Percentiles rank a stretch among this genome's conserved stretches.
Evolutionary conservation across 1,140 invertebrate genomes (phyloP).

Genomic region (Eciton burchellii): DNA sequence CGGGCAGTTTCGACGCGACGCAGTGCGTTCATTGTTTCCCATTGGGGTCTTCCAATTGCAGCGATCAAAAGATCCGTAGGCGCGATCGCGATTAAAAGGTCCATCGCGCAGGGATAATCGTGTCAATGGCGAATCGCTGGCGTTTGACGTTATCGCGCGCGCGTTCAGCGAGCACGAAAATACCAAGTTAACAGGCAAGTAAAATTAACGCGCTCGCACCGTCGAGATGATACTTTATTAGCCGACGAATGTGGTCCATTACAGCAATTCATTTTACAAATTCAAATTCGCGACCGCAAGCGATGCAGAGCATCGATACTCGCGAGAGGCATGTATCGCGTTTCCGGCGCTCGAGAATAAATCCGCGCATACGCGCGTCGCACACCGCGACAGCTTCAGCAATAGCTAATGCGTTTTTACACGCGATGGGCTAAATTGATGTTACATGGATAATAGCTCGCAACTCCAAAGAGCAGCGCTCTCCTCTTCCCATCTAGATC

Average conservation of each 20-base stretch:
- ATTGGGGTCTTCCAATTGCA: conserved; percentile 38
- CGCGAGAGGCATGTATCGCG: not conserved
- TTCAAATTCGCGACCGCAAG: not conserved
- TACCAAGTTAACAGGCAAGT: conserved; percentile 1
- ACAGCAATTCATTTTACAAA: conserved; percentile 26
- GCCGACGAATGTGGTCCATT: conserved; percentile 20
- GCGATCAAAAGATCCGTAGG: not conserved
- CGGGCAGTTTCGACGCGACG: not conserved
- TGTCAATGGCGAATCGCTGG: not conserved
- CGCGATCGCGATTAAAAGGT: not conserved
- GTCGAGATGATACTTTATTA: conserved; percentile 35
- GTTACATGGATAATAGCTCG: not conserved
- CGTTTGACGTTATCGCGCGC: not conserved
- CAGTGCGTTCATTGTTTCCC: not conserved
- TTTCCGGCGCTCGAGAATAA: conserved; percentile 1
- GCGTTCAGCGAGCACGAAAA: not conserved
- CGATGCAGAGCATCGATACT: not conserved
- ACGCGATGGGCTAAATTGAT: conserved; percentile 1
- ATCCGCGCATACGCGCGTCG: not conserved
- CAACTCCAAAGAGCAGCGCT: not conserved
- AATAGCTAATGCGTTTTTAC: not conserved
- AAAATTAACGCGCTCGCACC: conserved; percentile 20
- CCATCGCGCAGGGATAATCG: conserved; percentile 9
- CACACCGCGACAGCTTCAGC: not conserved
- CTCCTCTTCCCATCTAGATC: conserved; percentile 1